phyloP scores from a whole-genome alignment of 1,140 invertebrate genomes.

The Lerema accius region DNA sequence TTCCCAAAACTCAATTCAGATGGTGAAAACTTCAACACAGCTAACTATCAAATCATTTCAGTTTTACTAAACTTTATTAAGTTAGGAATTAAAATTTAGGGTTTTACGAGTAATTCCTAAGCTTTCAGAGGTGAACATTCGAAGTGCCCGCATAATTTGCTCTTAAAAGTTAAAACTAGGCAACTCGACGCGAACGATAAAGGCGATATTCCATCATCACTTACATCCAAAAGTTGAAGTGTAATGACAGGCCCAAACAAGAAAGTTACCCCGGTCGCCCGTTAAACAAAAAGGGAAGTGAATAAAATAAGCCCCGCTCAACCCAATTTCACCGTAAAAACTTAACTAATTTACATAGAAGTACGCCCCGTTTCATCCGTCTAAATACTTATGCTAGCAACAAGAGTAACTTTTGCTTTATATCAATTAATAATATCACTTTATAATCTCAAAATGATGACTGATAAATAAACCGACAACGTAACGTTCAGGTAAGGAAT shows the following conservation, averaged over 20 bases:
- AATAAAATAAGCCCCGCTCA: constrained; percentile 21
- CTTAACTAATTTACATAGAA: constrained; percentile 23
- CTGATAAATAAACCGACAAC: too few relatives aligned
- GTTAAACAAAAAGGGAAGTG: constrained; percentile 27
- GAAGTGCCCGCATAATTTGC: constrained; percentile 15
- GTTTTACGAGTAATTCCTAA: not conserved
- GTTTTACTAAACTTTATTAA: too few relatives aligned
- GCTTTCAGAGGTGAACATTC: constrained; percentile 10
- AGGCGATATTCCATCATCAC: constrained; percentile 15
- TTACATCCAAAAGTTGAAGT: constrained; percentile 15
- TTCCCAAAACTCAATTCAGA: too few relatives aligned
- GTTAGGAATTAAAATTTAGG: too few relatives aligned
- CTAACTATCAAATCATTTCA: too few relatives aligned
- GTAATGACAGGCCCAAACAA: constrained; percentile 25
- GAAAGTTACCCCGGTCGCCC: constrained; percentile 12
- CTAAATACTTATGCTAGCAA: too few relatives aligned
- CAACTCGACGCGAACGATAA: not conserved
- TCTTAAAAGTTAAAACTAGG: constrained; percentile 18
- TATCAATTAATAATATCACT: too few relatives aligned
- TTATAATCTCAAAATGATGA: too few relatives aligned
- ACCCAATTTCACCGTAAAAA: constrained; percentile 24
- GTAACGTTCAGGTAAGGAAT: too few relatives aligned
- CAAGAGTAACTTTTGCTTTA: too few relatives aligned
- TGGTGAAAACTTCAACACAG: too few relatives aligned
- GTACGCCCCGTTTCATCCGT: too few relatives aligned